phyloP scores from a whole-genome alignment of 2,888 invertebrate genomes.

The Sisyra nigra region DNA sequence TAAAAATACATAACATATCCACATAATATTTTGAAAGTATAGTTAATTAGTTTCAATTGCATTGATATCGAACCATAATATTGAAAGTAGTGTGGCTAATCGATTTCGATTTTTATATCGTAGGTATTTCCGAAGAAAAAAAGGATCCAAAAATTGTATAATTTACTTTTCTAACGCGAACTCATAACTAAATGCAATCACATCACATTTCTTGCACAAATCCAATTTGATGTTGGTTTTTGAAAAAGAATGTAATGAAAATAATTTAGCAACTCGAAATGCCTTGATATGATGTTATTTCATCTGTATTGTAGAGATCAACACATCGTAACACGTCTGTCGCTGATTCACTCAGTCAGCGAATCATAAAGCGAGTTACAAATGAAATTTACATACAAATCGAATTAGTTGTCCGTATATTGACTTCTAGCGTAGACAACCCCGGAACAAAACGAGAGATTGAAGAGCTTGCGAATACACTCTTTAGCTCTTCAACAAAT shows the following conservation, averaged over 20 bases:
- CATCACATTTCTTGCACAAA: neutral
- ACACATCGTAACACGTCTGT: too few species aligned
- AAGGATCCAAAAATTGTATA: too few species aligned
- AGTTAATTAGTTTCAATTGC: too few species aligned
- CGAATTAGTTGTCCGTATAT: slow-evolving; percentile 23
- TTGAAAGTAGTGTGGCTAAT: too few species aligned
- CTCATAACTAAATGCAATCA: neutral
- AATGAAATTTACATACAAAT: slow-evolving; percentile 25
- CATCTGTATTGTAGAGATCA: too few species aligned
- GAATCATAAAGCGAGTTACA: slow-evolving; percentile 6
- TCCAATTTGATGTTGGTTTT: neutral
- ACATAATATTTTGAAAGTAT: too few species aligned
- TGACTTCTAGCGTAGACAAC: slow-evolving; percentile 14
- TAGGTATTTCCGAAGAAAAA: too few species aligned
- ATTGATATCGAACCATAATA: too few species aligned
- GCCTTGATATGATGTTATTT: neutral
- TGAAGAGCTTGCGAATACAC: neutral
- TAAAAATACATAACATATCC: too few species aligned
- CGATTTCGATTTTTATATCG: too few species aligned
- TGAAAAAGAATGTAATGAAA: neutral
- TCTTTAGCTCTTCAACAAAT: neutral
- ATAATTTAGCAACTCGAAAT: neutral
- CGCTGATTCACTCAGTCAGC: neutral
- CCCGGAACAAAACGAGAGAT: neutral
- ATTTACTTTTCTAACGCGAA: too few species aligned